Conservation (phyloP, 1,140 invertebrate species). For the Helicoverpa zea region DNA sequence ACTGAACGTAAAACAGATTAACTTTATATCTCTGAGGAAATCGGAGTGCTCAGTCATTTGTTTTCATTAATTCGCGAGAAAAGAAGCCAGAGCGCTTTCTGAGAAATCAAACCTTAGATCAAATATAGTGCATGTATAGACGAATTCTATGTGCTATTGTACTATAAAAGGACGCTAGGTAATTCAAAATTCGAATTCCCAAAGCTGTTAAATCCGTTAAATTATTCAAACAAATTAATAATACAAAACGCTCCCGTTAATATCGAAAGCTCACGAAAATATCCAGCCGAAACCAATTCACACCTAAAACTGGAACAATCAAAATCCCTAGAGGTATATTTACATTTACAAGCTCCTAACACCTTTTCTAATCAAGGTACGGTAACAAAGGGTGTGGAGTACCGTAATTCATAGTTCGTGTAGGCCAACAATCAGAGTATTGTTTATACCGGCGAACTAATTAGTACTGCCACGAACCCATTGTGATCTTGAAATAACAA, state of each 20-base stretch:
- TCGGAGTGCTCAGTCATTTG: constrained; percentile 1
- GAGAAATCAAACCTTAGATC: no score
- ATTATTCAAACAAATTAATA: no score
- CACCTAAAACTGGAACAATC: constrained; percentile 2
- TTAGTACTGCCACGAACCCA: constrained; percentile 23
- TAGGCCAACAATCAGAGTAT: constrained; percentile 31
- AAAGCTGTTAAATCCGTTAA: no score
- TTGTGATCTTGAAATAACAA: constrained; percentile 47
- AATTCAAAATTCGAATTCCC: no score
- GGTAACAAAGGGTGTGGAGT: constrained; percentile 25
- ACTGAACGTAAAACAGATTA: constrained; percentile 23
- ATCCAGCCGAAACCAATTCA: constrained; percentile 1
- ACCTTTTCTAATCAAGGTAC: constrained; percentile 31
- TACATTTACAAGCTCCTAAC: constrained; percentile 25
- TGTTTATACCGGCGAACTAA: constrained; percentile 44
- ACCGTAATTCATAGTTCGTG: constrained; percentile 43
- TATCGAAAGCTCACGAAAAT: neutral
- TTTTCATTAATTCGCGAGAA: no score
- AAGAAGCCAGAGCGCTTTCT: no score
- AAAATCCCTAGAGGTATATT: neutral
- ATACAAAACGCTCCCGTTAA: neutral
- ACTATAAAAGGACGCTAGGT: no score
- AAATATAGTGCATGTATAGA: no score
- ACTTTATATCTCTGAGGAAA: constrained; percentile 13
- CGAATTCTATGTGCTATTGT: no score